These are phyloP conservation scores for Diarsia brunnea DNA, from an alignment of 2,888 invertebrate genomes.

Conservation along the genomic window DNA sequence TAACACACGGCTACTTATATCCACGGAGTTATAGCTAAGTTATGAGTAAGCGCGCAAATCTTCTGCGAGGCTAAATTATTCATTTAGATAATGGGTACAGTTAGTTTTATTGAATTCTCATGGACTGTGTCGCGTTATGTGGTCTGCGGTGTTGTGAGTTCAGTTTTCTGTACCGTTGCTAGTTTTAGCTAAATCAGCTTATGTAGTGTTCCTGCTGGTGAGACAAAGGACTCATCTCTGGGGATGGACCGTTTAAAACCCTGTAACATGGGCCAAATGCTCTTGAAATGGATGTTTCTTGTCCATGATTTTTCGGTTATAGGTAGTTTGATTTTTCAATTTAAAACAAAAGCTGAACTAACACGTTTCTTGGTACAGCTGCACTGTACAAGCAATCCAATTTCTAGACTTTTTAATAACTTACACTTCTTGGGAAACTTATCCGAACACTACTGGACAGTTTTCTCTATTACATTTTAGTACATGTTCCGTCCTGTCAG, in stretches of 20 bases:
- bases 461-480: constrained; percentile 5
- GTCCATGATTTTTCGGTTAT: too few species aligned
- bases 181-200: background rate
- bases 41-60: constrained; percentile 82
- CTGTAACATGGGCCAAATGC: too few species aligned
- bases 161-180: background rate
- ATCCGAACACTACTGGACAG: too few species aligned
- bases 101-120: constrained; percentile 82
- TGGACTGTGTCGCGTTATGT: constrained; percentile 39
- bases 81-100: constrained; percentile 83
- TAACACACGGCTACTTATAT: constrained; percentile 69
- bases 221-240: background rate
- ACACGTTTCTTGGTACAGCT: constrained; percentile 6
- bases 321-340: too few species aligned
- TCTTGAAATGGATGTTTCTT: too few species aligned
- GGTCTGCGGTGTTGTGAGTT: constrained; percentile 10
- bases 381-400: constrained; percentile 23
- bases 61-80: constrained; percentile 79
- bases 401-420: constrained; percentile 9
- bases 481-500: background rate
- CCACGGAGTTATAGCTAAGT: constrained; percentile 77
- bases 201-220: background rate
- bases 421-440: constrained; percentile 8
- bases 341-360: too few species aligned
- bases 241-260: too few species aligned